Evolutionary conservation across 2,888 invertebrate species (phyloP), one percentile per base, ranked within the genome.

Genomic region (Scrobipalpa costella): DNA sequence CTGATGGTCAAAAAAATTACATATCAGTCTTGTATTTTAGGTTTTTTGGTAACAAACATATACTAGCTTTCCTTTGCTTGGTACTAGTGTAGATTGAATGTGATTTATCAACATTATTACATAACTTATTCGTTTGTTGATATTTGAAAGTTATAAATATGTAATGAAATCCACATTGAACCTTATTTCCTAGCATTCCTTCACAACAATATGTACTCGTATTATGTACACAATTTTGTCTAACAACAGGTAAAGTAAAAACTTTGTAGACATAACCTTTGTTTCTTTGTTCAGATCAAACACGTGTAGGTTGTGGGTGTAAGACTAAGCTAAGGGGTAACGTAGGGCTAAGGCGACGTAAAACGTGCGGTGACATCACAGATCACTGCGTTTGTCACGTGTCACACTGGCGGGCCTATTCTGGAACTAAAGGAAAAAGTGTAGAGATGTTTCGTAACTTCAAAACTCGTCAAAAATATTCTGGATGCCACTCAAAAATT

Each of bases 381-480:
- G 78, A 74, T 79, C 78, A 73, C 74, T 72, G 73, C 76, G 69
- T 85, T 84, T 83, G 81, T 85, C 71, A 75, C 71, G 69, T 73
- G 81, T 81, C 81, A 78, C 78, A 72, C 75, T 72, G 66, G 66
- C 67, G 69, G 66, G 67, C 71, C 69, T 71, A 75, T 75, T 72
- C 74, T 69, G 73, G 70, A 71, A 61, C 62, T 67, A 63, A 64
- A 61, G 57, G 19, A 17, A 64, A 64, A 27, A 13, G 0, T 11
- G 11, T 33, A 34, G 27, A 27, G n/a, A 19, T 13, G 44, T n/a
- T n/a, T n/a, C n/a, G n/a, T n/a, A n/a, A n/a, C n/a, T n/a, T n/a
- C n/a, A n/a, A n/a, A n/a, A n/a, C n/a, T n/a, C n/a, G n/a, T n/a
- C n/a, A n/a, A n/a, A n/a, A n/a, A n/a, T n/a, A n/a, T n/a, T n/a